phyloP scores from a whole-genome alignment of 2,888 invertebrate genomes.

The Apoderus coryli region DNA sequence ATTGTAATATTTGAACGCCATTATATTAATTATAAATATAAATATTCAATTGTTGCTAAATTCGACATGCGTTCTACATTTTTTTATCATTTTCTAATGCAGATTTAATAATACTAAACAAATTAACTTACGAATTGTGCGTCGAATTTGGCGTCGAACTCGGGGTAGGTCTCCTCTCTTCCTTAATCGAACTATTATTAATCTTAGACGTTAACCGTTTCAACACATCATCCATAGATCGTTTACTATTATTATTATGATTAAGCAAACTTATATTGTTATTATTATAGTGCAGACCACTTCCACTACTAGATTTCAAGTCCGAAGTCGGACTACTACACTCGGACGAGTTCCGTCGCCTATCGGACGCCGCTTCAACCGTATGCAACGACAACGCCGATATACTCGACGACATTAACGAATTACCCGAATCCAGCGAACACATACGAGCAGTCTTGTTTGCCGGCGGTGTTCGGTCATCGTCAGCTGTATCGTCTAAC shows the following conservation, averaged over 20 bases:
- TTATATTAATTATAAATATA: too few species aligned
- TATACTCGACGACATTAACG: constrained; percentile 26
- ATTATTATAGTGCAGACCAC: constrained; percentile 36
- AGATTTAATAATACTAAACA: too few species aligned
- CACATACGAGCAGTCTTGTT: constrained; percentile 31
- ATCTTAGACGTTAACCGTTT: constrained; percentile 74
- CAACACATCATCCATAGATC: constrained; percentile 85
- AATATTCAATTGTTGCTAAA: too few species aligned
- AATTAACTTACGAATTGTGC: constrained; percentile 30
- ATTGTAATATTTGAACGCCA: too few species aligned
- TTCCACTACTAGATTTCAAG: constrained; percentile 48
- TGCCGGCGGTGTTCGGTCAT: constrained; percentile 31
- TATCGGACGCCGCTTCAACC: constrained; percentile 38
- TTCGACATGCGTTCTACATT: too few species aligned
- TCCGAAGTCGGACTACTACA: constrained; percentile 58
- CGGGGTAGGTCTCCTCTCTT: constrained; percentile 56
- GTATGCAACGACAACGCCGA: constrained; percentile 38
- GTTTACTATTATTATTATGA: constrained; percentile 52
- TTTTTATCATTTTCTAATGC: too few species aligned
- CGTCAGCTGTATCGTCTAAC: constrained; percentile 31
- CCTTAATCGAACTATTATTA: constrained; percentile 59
- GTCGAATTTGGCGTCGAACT: constrained; percentile 45
- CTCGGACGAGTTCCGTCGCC: constrained; percentile 45
- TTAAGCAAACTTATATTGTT: constrained; percentile 49
- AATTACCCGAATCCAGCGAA: constrained; percentile 21